A percentile compares a stretch with the other conserved stretches of the same genome.
These are phyloP conservation scores for Chouioia cunea DNA, from an alignment of 2,888 invertebrate species.

Conservation along the genomic window DNA sequence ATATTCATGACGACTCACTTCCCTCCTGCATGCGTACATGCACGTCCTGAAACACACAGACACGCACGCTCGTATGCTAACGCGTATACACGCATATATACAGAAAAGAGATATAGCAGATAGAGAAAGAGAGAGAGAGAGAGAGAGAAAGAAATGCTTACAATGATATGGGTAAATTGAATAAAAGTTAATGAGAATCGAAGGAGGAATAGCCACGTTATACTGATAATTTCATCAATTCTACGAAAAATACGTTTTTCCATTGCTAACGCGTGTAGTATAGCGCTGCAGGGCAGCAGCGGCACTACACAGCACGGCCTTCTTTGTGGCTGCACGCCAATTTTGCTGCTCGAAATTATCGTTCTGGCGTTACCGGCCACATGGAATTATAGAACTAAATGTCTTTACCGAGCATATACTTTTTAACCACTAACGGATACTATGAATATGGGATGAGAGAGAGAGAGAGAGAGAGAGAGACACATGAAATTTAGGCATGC, in stretches of 20 bases:
- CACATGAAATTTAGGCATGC: too few relatives aligned
- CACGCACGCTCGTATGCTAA: neutral
- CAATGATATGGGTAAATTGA: conserved; percentile 31
- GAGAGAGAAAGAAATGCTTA: conserved; percentile 14
- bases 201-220: conserved; percentile 8
- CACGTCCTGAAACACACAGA: too few relatives aligned
- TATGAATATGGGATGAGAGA: neutral
- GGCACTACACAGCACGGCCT: neutral
- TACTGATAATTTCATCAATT: conserved; percentile 38
- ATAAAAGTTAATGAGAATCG: conserved; percentile 32
- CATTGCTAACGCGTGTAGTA: neutral
- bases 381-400: neutral
- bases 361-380: conserved; percentile 1
- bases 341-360: conserved; percentile 34
- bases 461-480: neutral
- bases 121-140: neutral
- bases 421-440: neutral
- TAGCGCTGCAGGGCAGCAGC: neutral
- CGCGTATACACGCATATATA: neutral
- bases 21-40: conserved; percentile 13
- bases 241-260: conserved; percentile 26
- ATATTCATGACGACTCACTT: conserved; percentile 45
- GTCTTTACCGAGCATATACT: neutral
- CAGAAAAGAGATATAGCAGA: neutral
- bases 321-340: conserved; percentile 24